Percentiles rank a stretch among this genome's conserved stretches.
phyloP scores from a whole-genome alignment of 2,113 vertebrate genomes.

The Megaptera novaeangliae region DNA sequence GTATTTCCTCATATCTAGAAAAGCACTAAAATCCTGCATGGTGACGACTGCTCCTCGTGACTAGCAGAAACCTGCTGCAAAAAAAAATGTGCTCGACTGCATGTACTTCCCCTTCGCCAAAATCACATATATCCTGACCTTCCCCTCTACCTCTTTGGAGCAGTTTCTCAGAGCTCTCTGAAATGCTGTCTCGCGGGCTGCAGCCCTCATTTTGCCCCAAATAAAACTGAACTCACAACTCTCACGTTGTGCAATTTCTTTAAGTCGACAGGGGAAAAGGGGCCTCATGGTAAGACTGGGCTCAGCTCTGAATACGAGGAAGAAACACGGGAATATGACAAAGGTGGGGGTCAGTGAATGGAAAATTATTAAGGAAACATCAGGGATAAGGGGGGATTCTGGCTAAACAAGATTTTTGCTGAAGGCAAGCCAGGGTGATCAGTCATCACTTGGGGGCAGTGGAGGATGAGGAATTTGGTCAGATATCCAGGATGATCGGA shows the following conservation, averaged over 20 bases:
- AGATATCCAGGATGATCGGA: not conserved
- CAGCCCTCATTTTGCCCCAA: too few relatives aligned
- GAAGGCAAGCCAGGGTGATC: not conserved
- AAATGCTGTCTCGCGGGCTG: too few relatives aligned
- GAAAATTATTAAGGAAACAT: not conserved
- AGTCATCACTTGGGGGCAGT: too few relatives aligned
- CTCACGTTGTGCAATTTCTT: too few relatives aligned
- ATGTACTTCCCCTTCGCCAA: fast-evolving
- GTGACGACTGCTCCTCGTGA: too few relatives aligned
- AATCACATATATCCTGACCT: too few relatives aligned
- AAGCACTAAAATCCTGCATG: too few relatives aligned
- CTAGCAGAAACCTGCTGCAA: too few relatives aligned
- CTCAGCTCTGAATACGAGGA: not conserved
- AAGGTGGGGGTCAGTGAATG: not conserved
- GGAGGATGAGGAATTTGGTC: not conserved
- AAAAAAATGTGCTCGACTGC: fast-evolving
- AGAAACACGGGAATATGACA: too few relatives aligned
- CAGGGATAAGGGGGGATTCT: not conserved
- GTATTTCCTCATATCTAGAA: too few relatives aligned
- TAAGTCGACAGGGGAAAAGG: not conserved
- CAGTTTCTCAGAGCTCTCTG: too few relatives aligned
- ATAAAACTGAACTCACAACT: too few relatives aligned
- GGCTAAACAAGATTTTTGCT: not conserved
- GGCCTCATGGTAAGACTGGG: not conserved
- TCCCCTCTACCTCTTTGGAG: fast-evolving